Conservation (phyloP, 2,113 vertebrate species). For the Calyptomena viridis region DNA sequence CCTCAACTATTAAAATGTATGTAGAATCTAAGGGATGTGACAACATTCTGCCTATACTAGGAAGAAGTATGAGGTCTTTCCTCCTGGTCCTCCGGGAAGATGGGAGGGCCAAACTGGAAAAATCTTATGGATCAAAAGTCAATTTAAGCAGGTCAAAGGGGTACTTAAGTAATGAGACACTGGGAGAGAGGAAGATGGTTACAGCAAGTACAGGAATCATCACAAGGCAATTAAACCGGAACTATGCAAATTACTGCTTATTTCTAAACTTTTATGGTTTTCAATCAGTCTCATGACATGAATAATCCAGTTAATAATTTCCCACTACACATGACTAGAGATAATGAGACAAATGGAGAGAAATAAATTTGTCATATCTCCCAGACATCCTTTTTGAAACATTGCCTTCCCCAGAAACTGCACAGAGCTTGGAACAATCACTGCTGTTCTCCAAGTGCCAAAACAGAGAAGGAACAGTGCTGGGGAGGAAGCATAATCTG, state of each 20-base stretch:
- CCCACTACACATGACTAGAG: neutral
- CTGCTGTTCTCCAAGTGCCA: neutral
- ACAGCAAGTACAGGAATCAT: neutral
- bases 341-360: neutral
- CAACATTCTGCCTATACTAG: neutral
- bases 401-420: neutral
- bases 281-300: neutral
- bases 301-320: neutral
- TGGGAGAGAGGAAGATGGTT: neutral
- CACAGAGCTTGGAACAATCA: neutral
- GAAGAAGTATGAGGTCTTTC: neutral
- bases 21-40: neutral
- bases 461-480: neutral
- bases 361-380: neutral
- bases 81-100: neutral
- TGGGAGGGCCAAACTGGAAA: neutral
- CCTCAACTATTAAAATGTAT: neutral
- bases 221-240: neutral
- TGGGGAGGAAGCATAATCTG: neutral
- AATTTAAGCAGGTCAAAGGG: neutral
- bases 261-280: neutral
- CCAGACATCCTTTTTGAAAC: neutral
- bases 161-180: neutral
- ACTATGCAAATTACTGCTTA: neutral
- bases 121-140: neutral